Base-by-base conservation (phyloP, 2,797 vertebrate genomes). In the Selene dorsalis region DNA sequence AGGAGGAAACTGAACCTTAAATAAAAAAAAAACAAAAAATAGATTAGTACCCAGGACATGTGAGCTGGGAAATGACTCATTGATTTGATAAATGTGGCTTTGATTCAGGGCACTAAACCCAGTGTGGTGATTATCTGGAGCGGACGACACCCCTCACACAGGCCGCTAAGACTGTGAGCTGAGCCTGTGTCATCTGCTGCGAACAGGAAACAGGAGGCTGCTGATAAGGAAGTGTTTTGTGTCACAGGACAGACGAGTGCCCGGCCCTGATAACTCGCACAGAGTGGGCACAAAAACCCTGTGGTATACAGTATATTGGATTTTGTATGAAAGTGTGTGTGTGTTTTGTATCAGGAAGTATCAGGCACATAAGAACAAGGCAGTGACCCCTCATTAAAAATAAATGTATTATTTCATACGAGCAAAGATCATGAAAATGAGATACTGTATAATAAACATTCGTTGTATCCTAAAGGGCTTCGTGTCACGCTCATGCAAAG, bases 201-300 rank as follows among this genome's bases (percentile, higher is more conserved):
- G 73, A 86, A 76, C 87, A 88, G 87, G 87, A 90, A 92, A 77
- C 73, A 69, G 83, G 79, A 87, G 84, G 88, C 86, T 14, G 77
- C 75, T 78, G 86, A 93, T 90, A 84, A 92, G 87, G 86, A 88
- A 84, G 87, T 74, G 82, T 87, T 88, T 80, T 73, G 84, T 91
- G 83, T 86, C 76, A 66, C 79, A 80, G 83, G 83, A 78, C 72
- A 48, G 83, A 48, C 14, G 30, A 45, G 73, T 78, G 84, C 62
- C 75, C 48, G 6, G 60, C 75, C 79, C 79, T 75, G 80, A 85
- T 87, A 87, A 61, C 76, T 83, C 56, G 0, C 74, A 62, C 58
- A 58, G n/a, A n/a, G 52, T 63, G 43, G 77, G 80, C 77, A 75
- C 68, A 60, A 5, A 71, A 65, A 74, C 75, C 55, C 66, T 43